These are phyloP conservation scores for Amazona ochrocephala DNA, from an alignment of 2,797 vertebrate genomes.

Conservation along the genomic window DNA sequence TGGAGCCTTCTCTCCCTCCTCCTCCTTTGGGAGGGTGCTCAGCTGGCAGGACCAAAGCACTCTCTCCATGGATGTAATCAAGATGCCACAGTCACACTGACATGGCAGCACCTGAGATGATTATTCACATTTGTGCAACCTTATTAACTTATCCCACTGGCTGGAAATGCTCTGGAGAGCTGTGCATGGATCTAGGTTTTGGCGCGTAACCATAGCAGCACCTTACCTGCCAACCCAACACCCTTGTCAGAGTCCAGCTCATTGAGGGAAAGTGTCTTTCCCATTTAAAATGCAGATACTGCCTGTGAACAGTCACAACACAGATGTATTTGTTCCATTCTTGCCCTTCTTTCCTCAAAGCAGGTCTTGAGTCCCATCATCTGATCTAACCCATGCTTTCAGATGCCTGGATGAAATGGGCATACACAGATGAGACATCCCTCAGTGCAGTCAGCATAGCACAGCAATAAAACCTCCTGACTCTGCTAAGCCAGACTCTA, in stretches of 20 bases:
- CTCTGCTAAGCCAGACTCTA: neutral
- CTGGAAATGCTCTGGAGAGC: neutral
- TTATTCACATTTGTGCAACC: neutral
- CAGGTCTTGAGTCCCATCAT: neutral
- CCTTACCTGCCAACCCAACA: neutral
- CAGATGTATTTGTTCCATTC: neutral
- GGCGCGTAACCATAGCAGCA: neutral
- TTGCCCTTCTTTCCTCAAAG: neutral
- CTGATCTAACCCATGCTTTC: neutral
- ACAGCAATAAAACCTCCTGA: rapidly evolving
- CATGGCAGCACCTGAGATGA: neutral
- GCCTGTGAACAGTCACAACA: neutral
- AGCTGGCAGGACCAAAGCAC: neutral
- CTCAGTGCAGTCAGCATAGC: no score
- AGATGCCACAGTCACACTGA: neutral
- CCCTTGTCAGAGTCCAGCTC: neutral
- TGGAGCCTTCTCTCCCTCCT: neutral
- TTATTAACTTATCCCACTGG: neutral
- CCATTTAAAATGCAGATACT: neutral
- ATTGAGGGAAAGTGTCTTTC: neutral
- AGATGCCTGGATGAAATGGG: neutral
- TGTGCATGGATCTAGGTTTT: neutral
- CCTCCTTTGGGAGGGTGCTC: neutral
- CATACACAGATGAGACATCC: neutral
- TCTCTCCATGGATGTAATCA: neutral